A percentile compares a stretch with the other conserved stretches of the same genome.
Conservation (phyloP, 2,888 invertebrate species). For the Leptinotarsa tumamoca region DNA sequence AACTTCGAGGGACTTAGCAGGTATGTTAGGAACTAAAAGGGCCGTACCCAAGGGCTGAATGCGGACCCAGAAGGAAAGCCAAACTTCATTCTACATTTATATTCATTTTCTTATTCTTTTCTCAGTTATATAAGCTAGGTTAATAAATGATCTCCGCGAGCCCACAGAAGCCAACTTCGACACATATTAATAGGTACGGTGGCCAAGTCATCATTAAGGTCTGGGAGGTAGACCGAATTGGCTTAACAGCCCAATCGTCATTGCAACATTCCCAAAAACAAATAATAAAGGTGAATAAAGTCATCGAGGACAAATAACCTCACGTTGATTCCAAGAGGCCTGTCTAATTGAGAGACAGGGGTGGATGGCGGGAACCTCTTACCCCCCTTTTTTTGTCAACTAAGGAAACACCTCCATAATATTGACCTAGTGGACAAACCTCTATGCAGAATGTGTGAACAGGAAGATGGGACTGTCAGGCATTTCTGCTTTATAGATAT, state of each 20-base stretch:
- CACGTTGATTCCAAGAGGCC: not conserved
- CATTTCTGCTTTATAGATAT: too few relatives aligned
- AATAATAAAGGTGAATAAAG: not conserved
- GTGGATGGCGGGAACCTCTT: constrained; percentile 7
- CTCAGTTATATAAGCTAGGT: not conserved
- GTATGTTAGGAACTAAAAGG: not conserved
- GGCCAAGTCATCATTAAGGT: not conserved
- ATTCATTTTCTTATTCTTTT: too few relatives aligned
- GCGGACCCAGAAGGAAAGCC: not conserved
- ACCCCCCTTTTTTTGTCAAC: constrained; percentile 7
- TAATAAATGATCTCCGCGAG: not conserved
- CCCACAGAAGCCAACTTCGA: not conserved
- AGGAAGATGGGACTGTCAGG: too few relatives aligned
- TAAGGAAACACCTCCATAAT: too few relatives aligned
- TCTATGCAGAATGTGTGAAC: too few relatives aligned
- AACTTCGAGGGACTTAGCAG: not conserved
- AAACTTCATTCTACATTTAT: not conserved
- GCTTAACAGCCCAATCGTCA: not conserved
- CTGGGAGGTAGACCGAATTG: not conserved
- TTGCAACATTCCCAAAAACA: not conserved
- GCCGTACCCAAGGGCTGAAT: not conserved
- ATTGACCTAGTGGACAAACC: too few relatives aligned
- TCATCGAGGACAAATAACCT: not conserved
- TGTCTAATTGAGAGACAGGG: not conserved
- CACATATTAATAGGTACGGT: not conserved